A percentile compares a stretch with the other conserved stretches of the same genome.
These are phyloP conservation scores for Tetropium fuscum DNA, from an alignment of 2,888 invertebrate genomes.

Conservation along the genomic window DNA sequence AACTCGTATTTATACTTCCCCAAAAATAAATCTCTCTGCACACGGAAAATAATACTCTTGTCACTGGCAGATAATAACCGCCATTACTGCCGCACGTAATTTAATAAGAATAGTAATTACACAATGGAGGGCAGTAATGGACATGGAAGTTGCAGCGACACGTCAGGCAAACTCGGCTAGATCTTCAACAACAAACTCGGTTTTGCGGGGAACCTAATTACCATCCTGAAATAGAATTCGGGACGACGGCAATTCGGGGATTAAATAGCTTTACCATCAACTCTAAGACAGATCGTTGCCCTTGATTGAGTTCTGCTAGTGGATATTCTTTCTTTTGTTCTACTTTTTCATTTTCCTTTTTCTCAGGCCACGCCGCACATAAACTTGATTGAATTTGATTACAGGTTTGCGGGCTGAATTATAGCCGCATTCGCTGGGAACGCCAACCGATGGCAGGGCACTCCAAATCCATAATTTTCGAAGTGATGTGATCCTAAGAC, in stretches of 20 bases:
- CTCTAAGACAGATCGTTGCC: constrained; percentile 45
- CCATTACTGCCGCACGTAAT: constrained; percentile 48
- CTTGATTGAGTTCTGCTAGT: constrained; percentile 46
- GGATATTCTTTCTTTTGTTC: constrained; percentile 39
- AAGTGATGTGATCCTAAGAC: no score
- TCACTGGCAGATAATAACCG: constrained; percentile 47
- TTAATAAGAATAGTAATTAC: constrained; percentile 59
- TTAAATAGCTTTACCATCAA: constrained; percentile 50
- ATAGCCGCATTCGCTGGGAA: no score
- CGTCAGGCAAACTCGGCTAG: constrained; percentile 56
- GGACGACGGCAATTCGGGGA: constrained; percentile 51
- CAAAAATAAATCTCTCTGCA: constrained; percentile 12
- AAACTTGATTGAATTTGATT: constrained; percentile 21
- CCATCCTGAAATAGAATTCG: constrained; percentile 53
- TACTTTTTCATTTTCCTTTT: constrained; percentile 12
- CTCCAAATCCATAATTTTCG: no score
- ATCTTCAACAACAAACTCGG: constrained; percentile 57
- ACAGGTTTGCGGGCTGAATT: constrained; percentile 9
- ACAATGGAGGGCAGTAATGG: constrained; percentile 55
- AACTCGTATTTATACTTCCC: neutral
- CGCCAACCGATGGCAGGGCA: no score
- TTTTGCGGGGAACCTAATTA: constrained; percentile 59
- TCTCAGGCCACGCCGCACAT: constrained; percentile 14
- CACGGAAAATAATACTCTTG: constrained; percentile 23
- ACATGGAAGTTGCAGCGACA: constrained; percentile 56